Evolutionary conservation across 2,888 invertebrate species (phyloP).

Genomic region (Andrena bicolor): DNA sequence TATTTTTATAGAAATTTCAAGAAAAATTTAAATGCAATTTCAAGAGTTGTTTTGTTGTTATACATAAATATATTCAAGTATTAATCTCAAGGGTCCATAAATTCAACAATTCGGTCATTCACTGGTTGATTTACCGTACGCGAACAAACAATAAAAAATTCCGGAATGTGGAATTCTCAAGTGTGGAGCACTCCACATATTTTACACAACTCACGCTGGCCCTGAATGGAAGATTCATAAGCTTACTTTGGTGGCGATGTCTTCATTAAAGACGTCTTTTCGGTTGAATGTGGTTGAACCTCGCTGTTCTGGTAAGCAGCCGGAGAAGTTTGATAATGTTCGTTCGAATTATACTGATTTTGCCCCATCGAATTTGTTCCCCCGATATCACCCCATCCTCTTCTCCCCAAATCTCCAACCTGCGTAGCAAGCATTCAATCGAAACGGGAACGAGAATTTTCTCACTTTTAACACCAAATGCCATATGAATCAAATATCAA

Average conservation of each 20-base stretch:
- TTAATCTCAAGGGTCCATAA: too few relatives aligned
- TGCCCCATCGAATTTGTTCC: constrained; percentile 86
- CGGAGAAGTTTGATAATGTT: constrained; percentile 80
- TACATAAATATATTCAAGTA: too few relatives aligned
- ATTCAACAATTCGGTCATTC: too few relatives aligned
- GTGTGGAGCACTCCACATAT: too few relatives aligned
- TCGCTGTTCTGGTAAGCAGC: constrained; percentile 77
- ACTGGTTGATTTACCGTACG: too few relatives aligned
- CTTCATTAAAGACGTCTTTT: constrained; percentile 81
- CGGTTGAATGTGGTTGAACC: constrained; percentile 76
- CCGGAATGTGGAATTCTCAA: too few relatives aligned
- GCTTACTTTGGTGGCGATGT: constrained; percentile 77
- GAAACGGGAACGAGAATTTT: neutral
- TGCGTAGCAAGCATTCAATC: constrained; percentile 72
- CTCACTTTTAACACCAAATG: neutral
- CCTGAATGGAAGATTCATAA: neutral
- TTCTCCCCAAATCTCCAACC: constrained; percentile 89
- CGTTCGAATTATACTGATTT: constrained; percentile 76
- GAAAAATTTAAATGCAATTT: too few relatives aligned
- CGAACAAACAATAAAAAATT: too few relatives aligned
- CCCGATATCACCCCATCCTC: constrained; percentile 88
- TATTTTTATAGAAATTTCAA: too few relatives aligned
- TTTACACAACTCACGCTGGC: too few relatives aligned
- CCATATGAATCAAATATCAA: neutral
- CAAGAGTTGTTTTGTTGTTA: too few relatives aligned